Base-by-base conservation (phyloP, 2,113 vertebrate species). In the Arvicanthis niloticus region DNA sequence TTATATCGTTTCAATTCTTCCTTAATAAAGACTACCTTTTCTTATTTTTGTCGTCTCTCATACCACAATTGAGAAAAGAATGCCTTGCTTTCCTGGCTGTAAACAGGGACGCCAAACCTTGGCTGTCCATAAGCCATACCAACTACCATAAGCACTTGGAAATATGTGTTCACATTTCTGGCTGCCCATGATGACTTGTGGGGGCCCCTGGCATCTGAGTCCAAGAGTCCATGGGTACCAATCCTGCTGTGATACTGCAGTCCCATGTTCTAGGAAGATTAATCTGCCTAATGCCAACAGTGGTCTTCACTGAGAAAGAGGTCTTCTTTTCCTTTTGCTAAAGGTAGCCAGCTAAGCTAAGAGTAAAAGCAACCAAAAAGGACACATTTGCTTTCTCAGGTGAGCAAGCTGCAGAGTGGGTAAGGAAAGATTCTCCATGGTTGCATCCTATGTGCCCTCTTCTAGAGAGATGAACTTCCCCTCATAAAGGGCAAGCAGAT, bases 191-290 rank as follows among this genome's bases (percentile, higher is more conserved):
- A 24, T 58, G 80, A 80, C 88, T 96, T 84, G 60, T 76, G 84
- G 67, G 75, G 70, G 75, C 85, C 85, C 56, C 78, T 95, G 95
- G 92, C 65, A 94, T 86, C 92, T 48, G 31, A 40, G 94, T 72
- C n/a, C 93, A 96, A 88, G 89, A 96, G 93, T 76, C 60, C 56
- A 70, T 19, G 9, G 85, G 58, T 85, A 75, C 92, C 92, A 77
- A 77, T n/a, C 51, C 45, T 2, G 22, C 75, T 88, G 92, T 17
- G 21, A 37, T 67, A 56, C 85, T 86, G 58, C 31, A 81, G 62
- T 77, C 77, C 76, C 94, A 87, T 9, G 11, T 40, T 51, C 67
- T 17, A 62, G 78, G 77, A 90, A 91, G 91, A 96, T 31, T 93
- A 48, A 78, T 72, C 77, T 85, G 75, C 91, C 70, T 81, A 34